Evolutionary conservation across 2,888 invertebrate genomes (phyloP).

Genomic region (Limnephilus lunatus): DNA sequence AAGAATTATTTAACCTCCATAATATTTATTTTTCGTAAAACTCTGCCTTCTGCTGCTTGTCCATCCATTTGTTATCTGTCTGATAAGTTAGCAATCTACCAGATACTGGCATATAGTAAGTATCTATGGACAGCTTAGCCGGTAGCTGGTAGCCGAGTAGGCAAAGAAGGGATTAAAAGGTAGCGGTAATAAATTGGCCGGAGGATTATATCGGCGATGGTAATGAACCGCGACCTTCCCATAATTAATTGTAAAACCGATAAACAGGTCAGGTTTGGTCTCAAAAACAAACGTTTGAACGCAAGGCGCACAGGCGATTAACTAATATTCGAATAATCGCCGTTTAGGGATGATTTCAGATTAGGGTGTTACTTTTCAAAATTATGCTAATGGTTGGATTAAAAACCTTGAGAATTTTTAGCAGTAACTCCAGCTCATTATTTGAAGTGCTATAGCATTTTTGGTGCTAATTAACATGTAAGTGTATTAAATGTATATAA

Average conservation of each 20-base stretch:
- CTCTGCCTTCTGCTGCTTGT: neutral
- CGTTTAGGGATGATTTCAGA: neutral
- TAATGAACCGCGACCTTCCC: constrained; percentile 35
- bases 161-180: constrained; percentile 33
- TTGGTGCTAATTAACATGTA: no score
- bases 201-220: constrained; percentile 28
- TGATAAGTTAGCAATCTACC: constrained; percentile 3
- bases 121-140: neutral
- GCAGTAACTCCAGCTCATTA: no score
- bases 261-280: constrained; percentile 27
- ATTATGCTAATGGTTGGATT: neutral
- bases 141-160: neutral
- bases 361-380: neutral
- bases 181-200: constrained; percentile 35
- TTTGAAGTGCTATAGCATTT: no score
- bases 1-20: no score
- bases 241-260: constrained; percentile 37
- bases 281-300: neutral
- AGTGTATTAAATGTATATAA: no score
- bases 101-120: neutral
- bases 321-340: neutral
- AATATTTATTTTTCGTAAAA: neutral
- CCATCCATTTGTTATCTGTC: constrained; percentile 12
- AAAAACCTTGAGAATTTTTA: neutral
- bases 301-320: neutral